A percentile compares a stretch with the other conserved stretches of the same genome.
Conservation (phyloP, 2,113 vertebrate genomes). For the Struthio camelus region DNA sequence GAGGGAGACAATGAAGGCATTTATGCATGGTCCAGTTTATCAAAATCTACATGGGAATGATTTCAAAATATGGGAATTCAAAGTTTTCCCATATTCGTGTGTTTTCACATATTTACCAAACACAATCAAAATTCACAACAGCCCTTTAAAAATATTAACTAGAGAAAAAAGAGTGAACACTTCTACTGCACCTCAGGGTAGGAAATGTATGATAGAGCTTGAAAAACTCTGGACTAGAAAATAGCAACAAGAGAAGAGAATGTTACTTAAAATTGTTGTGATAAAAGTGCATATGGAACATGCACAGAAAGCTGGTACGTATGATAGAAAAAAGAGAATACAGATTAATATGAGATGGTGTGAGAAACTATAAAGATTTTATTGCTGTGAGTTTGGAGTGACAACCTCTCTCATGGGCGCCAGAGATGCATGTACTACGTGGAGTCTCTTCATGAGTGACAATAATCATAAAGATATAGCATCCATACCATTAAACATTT, state of each 20-base stretch:
- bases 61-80: conserved; percentile 20
- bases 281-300: conserved; percentile 1
- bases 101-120: not conserved
- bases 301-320: not conserved
- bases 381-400: not conserved
- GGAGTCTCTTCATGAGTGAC: not conserved
- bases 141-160: not conserved
- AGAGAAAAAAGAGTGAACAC: not conserved
- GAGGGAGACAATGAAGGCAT: conserved; percentile 12
- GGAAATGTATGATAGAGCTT: not conserved
- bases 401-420: not conserved
- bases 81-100: not conserved
- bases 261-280: not conserved
- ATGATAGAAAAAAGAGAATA: not conserved
- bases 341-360: not conserved
- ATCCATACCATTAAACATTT: conserved; percentile 7
- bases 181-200: not conserved
- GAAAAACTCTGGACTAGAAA: not conserved
- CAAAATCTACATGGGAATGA: not conserved
- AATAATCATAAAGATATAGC: conserved; percentile 4
- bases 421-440: not conserved
- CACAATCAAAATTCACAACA: not conserved
- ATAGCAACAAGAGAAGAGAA: not conserved
- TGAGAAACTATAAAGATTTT: conserved; percentile 20
- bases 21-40: conserved; percentile 3